Evolutionary conservation across 2,797 vertebrate species (phyloP).

Genomic region (Pantherophis alleghaniensis): DNA sequence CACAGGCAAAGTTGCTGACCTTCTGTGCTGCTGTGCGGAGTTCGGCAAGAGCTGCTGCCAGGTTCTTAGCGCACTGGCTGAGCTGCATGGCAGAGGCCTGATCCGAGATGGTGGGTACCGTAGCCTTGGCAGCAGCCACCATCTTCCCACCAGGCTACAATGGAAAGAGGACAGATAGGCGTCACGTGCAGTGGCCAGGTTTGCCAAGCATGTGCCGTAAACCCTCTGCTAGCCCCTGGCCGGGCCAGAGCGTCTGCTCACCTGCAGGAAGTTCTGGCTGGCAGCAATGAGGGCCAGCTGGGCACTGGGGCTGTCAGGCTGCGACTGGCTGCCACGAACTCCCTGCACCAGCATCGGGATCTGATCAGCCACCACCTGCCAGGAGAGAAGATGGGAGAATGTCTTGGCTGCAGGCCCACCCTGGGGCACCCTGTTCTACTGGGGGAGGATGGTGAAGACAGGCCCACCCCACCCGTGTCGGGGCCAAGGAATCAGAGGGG

Average conservation of each 20-base stretch:
- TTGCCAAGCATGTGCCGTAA: no score
- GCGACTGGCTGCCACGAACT: constrained; percentile 92
- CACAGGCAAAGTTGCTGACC: constrained; percentile 69
- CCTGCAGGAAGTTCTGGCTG: constrained; percentile 97
- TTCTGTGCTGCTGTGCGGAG: constrained; percentile 93
- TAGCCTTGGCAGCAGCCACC: constrained; percentile 93
- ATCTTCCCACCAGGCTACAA: constrained; percentile 92
- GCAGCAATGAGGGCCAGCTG: constrained; percentile 93
- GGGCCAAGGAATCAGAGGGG: not conserved
- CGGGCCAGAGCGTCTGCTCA: constrained; percentile 41
- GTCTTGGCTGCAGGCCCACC: not conserved
- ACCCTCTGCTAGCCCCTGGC: fast-evolving
- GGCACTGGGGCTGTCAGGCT: constrained; percentile 93
- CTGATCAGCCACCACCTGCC: constrained; percentile 92
- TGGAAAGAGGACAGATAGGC: not conserved
- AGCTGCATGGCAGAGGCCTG: constrained; percentile 98
- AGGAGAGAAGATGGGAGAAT: not conserved
- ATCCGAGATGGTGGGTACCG: constrained; percentile 90
- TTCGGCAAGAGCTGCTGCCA: constrained; percentile 84
- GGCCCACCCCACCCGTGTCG: fast-evolving
- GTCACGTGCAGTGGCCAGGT: not conserved
- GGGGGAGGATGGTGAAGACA: not conserved
- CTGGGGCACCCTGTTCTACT: not conserved
- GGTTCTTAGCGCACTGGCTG: constrained; percentile 95
- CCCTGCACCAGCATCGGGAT: constrained; percentile 97